Evolutionary conservation across 2,113 vertebrate genomes (phyloP), one percentile per base, ranked within the genome.

Genomic region (Esox niger): DNA sequence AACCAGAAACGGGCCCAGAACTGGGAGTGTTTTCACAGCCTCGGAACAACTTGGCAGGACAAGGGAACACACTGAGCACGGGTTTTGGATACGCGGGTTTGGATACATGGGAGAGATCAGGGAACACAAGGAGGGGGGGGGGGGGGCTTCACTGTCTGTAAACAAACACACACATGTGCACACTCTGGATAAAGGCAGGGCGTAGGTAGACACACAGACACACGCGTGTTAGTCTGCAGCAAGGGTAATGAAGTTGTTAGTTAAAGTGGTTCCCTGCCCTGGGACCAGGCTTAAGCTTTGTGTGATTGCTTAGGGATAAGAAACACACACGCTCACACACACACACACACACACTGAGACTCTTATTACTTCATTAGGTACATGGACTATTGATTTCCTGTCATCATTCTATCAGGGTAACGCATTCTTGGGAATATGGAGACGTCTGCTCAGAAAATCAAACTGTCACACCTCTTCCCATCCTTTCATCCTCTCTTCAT

Each of bases 301-400:
- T 83, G 89, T 88, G 87, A 91, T 91, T 91, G 87, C 86, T 90
- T 83, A 84, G 86, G 85, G 85, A 89, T 86, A 49, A 26, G 52
- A 76, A 80, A 82, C 79, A 74, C 76, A 82, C 80, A 83, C 70
- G 31, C 66, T 60, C 56, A 47, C 78, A 84, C 83, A 86, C 84
- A 80, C 76, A 79, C 71, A 81, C 66, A 84, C 79, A 81, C 46
- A 65, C 47, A 64, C 38, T 38, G 84, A 82, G 66, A 79, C 76
- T 86, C 80, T 90, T 90, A 92, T 94, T 88, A 92, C 91, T 90
- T 90, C 79, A 91, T 95, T 93, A 91, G 90, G 86, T 89, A 86
- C 79, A 86, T 79, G 70, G 78, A 61, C 78, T 91, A 95, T 94
- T 92, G 93, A 95, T 94, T 97, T 96, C 77, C 91, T 95, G 91